Base-by-base conservation (phyloP, 2,888 invertebrate species). In the Thalpophila matura region DNA sequence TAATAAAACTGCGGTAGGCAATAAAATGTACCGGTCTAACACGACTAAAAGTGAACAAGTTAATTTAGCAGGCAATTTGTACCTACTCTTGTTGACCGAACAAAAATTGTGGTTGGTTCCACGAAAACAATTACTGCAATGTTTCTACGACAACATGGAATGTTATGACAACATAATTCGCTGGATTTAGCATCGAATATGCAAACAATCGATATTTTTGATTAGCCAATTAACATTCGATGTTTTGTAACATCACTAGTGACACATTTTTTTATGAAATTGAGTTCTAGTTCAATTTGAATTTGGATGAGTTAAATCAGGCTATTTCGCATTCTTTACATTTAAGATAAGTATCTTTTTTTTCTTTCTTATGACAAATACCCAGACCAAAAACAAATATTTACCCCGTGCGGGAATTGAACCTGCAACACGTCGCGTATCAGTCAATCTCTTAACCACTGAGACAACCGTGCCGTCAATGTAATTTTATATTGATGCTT, bases 101-200 rank as follows among this genome's bases (percentile, higher is more conserved):
- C 24, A 43, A 18, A 50, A 26, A 56, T 31, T 50, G 35, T 56
- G 67, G 70, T 68, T 62, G 71, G 35, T 63, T 71, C 68, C 38
- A 37, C 71, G 71, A 55, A 67, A 67, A 70, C 45, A 62, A 67
- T 70, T 40, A 63, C 26, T 50, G 63, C 71, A 22, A 49, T 55
- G 50, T 49, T 61, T 67, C 37, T 54, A 54, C 35, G 18, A 31
- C 33, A 35, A 37, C 24, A 27, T 55, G 24, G 63, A 35, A 26
- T 16, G 60, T n/a, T 62, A 35, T 31, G 63, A 55, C 63, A 62
- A 70, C 63, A 62, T 55, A 49, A 62, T 62, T 62, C 45, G 18
- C 37, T n/a, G 31, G 7, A 2, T 24, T 20, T 9, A 37, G 6
- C 37, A 51, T 60, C 51, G 20, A 66, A 51, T 51, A 68, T 42